phyloP scores from a whole-genome alignment of 1,140 invertebrate species.

The Lepidostoma basale region DNA sequence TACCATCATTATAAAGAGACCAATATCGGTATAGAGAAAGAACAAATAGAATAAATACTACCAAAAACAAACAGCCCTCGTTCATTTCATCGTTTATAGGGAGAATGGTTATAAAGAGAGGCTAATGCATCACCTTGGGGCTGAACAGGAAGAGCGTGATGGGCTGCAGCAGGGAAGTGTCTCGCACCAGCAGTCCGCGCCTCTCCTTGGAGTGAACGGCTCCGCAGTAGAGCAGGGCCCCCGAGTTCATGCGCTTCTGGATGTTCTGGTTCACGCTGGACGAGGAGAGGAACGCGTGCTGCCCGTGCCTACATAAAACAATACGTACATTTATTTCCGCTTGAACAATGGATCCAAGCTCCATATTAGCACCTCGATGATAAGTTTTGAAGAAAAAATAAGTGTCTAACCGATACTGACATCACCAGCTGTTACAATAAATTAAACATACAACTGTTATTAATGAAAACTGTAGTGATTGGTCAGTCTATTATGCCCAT shows the following conservation, averaged over 20 bases:
- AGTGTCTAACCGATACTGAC: too few relatives aligned
- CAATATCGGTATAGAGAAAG: too few relatives aligned
- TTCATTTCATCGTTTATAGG: not conserved
- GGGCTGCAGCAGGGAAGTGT: slow-evolving; percentile 61
- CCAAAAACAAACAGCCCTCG: too few relatives aligned
- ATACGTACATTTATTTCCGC: slow-evolving; percentile 15
- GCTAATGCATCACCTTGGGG: slow-evolving; percentile 50
- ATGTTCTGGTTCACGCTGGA: slow-evolving; percentile 65
- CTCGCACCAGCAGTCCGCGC: slow-evolving; percentile 56
- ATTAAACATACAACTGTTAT: too few relatives aligned
- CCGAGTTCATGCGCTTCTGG: slow-evolving; percentile 48
- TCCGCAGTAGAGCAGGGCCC: slow-evolving; percentile 56
- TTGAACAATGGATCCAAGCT: too few relatives aligned
- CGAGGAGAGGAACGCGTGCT: slow-evolving; percentile 56
- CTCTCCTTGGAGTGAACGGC: slow-evolving; percentile 56
- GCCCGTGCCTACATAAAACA: slow-evolving; percentile 52
- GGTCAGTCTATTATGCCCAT: too few relatives aligned
- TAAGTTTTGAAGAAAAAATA: too few relatives aligned
- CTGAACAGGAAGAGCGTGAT: slow-evolving; percentile 61
- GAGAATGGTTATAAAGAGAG: not conserved
- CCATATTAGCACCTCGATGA: too few relatives aligned
- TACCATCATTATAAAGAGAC: too few relatives aligned
- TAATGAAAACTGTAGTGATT: too few relatives aligned
- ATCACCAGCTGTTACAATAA: too few relatives aligned
- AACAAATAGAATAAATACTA: too few relatives aligned